Percentiles rank a stretch among this genome's conserved stretches.
Evolutionary conservation across 1,140 invertebrate species (phyloP).

Genomic region (Drosophila triauraria): DNA sequence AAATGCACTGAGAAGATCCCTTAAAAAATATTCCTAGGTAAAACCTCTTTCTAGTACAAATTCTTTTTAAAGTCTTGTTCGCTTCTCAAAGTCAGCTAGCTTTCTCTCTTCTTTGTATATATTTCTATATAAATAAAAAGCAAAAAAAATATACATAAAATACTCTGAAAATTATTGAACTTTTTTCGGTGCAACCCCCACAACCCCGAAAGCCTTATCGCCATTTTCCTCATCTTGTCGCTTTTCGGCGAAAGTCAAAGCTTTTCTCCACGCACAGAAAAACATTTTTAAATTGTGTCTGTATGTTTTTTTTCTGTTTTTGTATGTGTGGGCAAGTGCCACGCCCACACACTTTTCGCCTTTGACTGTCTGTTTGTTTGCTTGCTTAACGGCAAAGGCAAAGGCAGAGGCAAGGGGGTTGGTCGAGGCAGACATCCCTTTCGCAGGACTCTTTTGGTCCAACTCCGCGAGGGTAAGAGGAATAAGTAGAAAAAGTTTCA

Average conservation of each 20-base stretch:
- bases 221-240: neutral
- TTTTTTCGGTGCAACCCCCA: slow-evolving; percentile 8
- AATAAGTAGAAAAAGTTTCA: slow-evolving; percentile 23
- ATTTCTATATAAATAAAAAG: neutral
- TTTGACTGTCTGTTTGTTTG: slow-evolving; percentile 39
- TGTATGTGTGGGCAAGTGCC: slow-evolving; percentile 12
- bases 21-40: neutral
- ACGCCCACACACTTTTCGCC: slow-evolving; percentile 25
- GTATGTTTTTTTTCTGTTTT: neutral
- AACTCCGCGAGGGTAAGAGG: neutral
- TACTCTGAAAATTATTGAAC: neutral
- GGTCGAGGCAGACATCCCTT: slow-evolving; percentile 1
- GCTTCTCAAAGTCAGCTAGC: neutral
- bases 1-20: neutral
- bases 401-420: neutral
- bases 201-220: slow-evolving; percentile 16
- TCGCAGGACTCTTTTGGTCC: neutral
- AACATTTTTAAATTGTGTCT: slow-evolving; percentile 17
- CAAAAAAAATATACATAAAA: neutral
- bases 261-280: slow-evolving; percentile 24
- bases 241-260: slow-evolving; percentile 26
- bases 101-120: neutral
- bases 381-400: slow-evolving; percentile 27
- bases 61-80: neutral
- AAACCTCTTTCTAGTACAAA: neutral